Evolutionary conservation across 2,888 invertebrate species (phyloP).

Genomic region (Hirtodrosophila trivittata): DNA sequence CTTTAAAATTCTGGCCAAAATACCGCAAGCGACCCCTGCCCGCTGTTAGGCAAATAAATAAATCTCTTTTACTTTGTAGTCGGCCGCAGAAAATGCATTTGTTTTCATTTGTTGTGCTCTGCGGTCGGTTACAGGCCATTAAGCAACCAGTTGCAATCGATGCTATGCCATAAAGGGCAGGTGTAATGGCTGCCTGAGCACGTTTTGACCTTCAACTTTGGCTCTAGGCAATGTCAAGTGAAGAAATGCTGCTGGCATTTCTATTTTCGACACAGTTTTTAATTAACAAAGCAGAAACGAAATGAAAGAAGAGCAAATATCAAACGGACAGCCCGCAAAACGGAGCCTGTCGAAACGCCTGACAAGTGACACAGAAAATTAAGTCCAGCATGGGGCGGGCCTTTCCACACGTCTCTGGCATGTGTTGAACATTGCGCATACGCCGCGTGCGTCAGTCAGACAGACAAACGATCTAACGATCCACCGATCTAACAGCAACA

Average conservation of each 20-base stretch:
- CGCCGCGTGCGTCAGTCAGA: conserved; percentile 35
- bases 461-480: too few relatives aligned
- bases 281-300: conserved; percentile 50
- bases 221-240: conserved; percentile 49
- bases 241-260: conserved; percentile 42
- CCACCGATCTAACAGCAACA: conserved; percentile 11
- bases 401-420: conserved; percentile 30
- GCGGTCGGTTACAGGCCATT: conserved; percentile 27
- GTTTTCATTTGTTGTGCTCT: conserved; percentile 50
- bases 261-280: conserved; percentile 48
- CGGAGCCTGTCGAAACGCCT: conserved; percentile 48
- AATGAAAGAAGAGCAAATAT: conserved; percentile 8
- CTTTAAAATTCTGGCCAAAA: conserved; percentile 14
- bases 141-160: conserved; percentile 9
- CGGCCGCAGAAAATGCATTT: conserved; percentile 51
- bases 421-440: conserved; percentile 52
- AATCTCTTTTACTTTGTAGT: conserved; percentile 56
- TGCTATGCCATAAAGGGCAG: neutral
- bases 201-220: conserved; percentile 59
- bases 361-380: conserved; percentile 67
- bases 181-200: neutral
- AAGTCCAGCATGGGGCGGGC: conserved; percentile 24
- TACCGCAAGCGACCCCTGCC: conserved; percentile 23
- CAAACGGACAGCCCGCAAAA: conserved; percentile 8
- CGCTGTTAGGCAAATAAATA: conserved; percentile 56